A percentile compares a stretch with the other conserved stretches of the same genome.
Conservation (phyloP, 1,140 invertebrate genomes). For the Asobara japonica region DNA sequence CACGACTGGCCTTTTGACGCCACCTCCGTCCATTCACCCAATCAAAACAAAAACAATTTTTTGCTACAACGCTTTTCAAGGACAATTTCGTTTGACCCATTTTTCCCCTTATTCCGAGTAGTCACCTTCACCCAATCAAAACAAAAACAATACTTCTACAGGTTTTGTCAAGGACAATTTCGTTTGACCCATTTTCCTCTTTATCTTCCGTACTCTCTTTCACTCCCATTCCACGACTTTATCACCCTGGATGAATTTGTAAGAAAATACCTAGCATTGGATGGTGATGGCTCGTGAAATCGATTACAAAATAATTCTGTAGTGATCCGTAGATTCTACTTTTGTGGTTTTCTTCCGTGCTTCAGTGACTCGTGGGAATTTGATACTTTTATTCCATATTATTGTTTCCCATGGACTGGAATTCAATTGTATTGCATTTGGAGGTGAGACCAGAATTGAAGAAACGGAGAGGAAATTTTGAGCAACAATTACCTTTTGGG, state of each 20-base stretch:
- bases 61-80: background rate
- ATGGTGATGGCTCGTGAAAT: background rate
- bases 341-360: background rate
- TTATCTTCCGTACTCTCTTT: background rate
- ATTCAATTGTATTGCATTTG: background rate
- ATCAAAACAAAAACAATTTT: slow-evolving; percentile 5
- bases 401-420: background rate
- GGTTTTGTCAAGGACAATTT: background rate
- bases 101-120: background rate
- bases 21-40: background rate
- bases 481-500: too few species aligned
- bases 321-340: background rate
- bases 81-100: background rate
- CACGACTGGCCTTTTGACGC: background rate
- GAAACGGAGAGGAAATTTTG: too few species aligned
- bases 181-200: background rate
- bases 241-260: background rate
- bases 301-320: background rate
- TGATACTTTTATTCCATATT: background rate
- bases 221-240: background rate
- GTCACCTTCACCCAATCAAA: background rate
- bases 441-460: too few species aligned
- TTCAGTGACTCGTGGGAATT: background rate
- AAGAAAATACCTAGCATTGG: background rate
- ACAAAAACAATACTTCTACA: background rate